Base-by-base conservation (phyloP, 2,797 vertebrate genomes). In the Girardinus metallicus region DNA sequence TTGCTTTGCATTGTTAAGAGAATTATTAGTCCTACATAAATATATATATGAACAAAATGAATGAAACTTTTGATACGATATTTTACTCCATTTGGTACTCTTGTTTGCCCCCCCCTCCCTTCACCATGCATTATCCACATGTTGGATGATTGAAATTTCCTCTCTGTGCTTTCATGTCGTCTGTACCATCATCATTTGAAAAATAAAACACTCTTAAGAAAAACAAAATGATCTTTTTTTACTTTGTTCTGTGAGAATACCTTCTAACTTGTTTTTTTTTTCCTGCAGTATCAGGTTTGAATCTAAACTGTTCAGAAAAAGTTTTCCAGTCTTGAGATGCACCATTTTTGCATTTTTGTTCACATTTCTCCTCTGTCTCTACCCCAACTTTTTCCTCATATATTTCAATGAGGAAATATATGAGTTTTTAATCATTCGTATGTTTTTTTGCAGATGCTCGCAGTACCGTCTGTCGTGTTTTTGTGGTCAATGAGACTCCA, bases 41-140 rank as follows among this genome's bases (percentile, higher is more conserved):
- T 95, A 94, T 94, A 94, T 94, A 95, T 94, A 93, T 94, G 90
- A 90, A 85, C 89, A 89, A 93, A 88, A 84, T 77, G 74, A 88
- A 86, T 80, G 74, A 83, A 81, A 89, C 92, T 96, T 96, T 96
- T 96, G 94, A 96, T 96, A 96, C 94, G 64, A 91, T 93, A 93
- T 95, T 96, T 94, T 92, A 93, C 92, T 95, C 90, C 93, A 92
- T 96, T 95, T 97, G 96, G 95, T 96, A 97, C 94, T 94, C 90
- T 97, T 95, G 96, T 88, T 92, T 89, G 84, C 87, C 86, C 39
- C 85, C n/a, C 9, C 55, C 51, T 77, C 62, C 77, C 72, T 34
- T 82, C 76, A 74, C 62, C 82, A 78, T 51, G 60, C 62, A 74
- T 57, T 84, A 79, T 87, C 86, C 87, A 85, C 46, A 31, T 82